Evolutionary conservation across 2,797 vertebrate species (phyloP).

Genomic region (Rhadinocentrus ornatus): DNA sequence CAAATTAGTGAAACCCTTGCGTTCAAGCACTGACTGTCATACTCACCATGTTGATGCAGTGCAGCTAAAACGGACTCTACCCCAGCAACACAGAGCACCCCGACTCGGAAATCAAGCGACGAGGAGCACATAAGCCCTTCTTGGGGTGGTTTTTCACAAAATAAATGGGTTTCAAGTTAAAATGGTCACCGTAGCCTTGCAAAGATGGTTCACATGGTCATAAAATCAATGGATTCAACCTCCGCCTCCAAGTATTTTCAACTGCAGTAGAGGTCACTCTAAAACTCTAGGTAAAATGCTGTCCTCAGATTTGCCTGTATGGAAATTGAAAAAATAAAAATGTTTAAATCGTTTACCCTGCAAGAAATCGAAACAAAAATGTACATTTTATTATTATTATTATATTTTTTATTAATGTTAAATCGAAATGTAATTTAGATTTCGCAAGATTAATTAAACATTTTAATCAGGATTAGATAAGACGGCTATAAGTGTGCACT

Average conservation of each 20-base stretch:
- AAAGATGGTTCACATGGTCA: slow-evolving; percentile 63
- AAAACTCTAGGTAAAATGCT: slow-evolving; percentile 60
- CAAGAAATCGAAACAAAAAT: neutral
- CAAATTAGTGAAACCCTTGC: neutral
- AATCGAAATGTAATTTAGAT: rapidly evolving
- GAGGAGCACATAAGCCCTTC: slow-evolving; percentile 84
- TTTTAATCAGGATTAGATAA: slow-evolving; percentile 44
- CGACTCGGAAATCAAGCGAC: slow-evolving; percentile 76
- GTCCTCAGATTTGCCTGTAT: slow-evolving; percentile 67
- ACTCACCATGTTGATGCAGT: slow-evolving; percentile 86
- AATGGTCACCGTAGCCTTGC: slow-evolving; percentile 29
- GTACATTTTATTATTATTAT: rapidly evolving
- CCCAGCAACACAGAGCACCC: slow-evolving; percentile 79
- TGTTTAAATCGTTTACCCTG: neutral
- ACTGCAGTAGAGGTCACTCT: slow-evolving; percentile 86
- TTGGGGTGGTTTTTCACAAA: slow-evolving; percentile 59
- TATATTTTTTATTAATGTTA: rapidly evolving
- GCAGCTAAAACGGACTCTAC: slow-evolving; percentile 76
- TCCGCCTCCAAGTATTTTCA: slow-evolving; percentile 81
- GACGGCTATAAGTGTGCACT: neutral
- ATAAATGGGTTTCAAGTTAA: slow-evolving; percentile 62
- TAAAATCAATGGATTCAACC: slow-evolving; percentile 65
- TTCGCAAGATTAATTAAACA: rapidly evolving
- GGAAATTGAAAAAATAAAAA: too few relatives aligned
- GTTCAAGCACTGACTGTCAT: slow-evolving; percentile 40